Evolutionary conservation across 2,113 vertebrate genomes (phyloP).

Genomic region (Oreochromis spilurus): DNA sequence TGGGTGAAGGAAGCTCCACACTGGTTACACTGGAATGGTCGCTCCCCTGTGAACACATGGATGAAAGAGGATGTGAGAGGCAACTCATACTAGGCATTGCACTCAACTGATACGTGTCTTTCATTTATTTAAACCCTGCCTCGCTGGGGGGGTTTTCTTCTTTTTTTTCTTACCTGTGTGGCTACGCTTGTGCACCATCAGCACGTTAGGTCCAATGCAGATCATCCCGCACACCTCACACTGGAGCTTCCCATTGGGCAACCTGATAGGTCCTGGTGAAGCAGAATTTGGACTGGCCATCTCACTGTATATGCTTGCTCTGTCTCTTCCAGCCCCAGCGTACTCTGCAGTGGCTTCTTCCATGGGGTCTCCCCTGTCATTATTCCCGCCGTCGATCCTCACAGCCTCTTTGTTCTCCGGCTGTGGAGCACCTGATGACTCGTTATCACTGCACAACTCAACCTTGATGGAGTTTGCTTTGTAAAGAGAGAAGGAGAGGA

Average conservation of each 20-base stretch:
- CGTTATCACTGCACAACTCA: slow-evolving; percentile 92
- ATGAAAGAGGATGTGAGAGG: not conserved
- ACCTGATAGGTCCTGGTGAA: slow-evolving; percentile 86
- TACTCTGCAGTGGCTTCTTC: slow-evolving; percentile 70
- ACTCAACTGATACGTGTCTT: not conserved
- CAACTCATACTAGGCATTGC: not conserved
- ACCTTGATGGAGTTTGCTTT: slow-evolving; percentile 92
- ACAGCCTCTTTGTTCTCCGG: slow-evolving; percentile 74
- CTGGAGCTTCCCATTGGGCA: slow-evolving; percentile 92
- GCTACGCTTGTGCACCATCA: slow-evolving; percentile 97
- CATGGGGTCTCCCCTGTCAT: slow-evolving; percentile 70
- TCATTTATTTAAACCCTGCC: not conserved
- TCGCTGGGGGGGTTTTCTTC: not conserved
- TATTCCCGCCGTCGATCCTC: slow-evolving; percentile 53
- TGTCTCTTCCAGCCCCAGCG: slow-evolving; percentile 68
- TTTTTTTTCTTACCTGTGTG: slow-evolving; percentile 84
- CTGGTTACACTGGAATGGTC: slow-evolving; percentile 96
- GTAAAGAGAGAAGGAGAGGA: not conserved
- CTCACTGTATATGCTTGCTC: slow-evolving; percentile 78
- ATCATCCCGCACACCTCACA: slow-evolving; percentile 96
- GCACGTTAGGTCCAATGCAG: slow-evolving; percentile 94
- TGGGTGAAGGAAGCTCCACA: slow-evolving; percentile 97
- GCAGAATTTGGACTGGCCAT: slow-evolving; percentile 77
- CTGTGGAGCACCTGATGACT: slow-evolving; percentile 78
- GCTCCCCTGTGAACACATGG: slow-evolving; percentile 76